A percentile compares a stretch with the other conserved stretches of the same genome.
Conservation (phyloP, 2,113 vertebrate species). For the Sciurus niger region DNA sequence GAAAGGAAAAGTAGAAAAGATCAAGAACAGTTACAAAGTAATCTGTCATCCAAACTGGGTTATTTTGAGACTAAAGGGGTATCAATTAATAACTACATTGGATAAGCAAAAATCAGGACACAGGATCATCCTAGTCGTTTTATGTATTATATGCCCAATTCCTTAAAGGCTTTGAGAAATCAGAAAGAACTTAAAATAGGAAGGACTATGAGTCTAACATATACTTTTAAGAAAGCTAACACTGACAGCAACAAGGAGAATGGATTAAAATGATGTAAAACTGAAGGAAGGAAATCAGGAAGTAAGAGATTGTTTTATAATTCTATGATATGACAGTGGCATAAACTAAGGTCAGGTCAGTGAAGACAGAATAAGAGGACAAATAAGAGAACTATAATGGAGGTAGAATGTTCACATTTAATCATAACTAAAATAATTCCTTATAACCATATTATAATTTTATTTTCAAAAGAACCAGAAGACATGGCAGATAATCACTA, state of each 20-base stretch:
- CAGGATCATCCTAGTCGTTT: neutral
- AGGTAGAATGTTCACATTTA: conserved; percentile 22
- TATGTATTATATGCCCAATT: neutral
- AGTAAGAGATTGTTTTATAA: conserved; percentile 37
- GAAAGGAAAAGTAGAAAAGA: conserved; percentile 53
- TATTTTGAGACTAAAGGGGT: neutral
- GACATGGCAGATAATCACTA: neutral
- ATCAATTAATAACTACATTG: neutral
- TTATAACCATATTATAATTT: neutral
- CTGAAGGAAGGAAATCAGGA: conserved; percentile 41
- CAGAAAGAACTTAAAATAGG: conserved; percentile 50
- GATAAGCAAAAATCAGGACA: neutral
- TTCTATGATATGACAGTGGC: neutral
- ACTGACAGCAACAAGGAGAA: conserved; percentile 27
- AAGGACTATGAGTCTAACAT: neutral
- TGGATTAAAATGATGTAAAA: neutral
- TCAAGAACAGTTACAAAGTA: conserved; percentile 35
- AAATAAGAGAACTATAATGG: neutral
- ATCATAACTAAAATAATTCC: conserved; percentile 28
- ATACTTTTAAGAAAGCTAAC: conserved; percentile 50
- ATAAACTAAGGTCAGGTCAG: conserved; percentile 34
- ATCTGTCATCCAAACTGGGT: neutral
- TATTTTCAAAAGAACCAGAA: conserved; percentile 67
- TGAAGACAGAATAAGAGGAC: neutral
- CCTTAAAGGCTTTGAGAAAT: conserved; percentile 16